A percentile compares a stretch with the other conserved stretches of the same genome.
These are phyloP conservation scores for Globia sparganii DNA, from an alignment of 2,888 invertebrate species.

Conservation along the genomic window DNA sequence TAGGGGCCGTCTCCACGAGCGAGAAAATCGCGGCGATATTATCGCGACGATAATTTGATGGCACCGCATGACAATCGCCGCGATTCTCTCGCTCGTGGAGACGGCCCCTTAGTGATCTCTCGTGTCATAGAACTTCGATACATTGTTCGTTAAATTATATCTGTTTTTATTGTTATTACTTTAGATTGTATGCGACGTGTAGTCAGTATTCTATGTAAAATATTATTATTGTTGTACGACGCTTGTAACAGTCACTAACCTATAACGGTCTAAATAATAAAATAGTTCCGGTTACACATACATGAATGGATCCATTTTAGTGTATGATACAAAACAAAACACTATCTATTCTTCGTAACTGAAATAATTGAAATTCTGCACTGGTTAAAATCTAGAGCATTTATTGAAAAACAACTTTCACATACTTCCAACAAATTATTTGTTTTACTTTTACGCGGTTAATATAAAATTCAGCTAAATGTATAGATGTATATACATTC, in stretches of 20 bases:
- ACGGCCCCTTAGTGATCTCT: conserved; percentile 76
- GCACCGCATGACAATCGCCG: no score
- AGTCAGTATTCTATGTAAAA: conserved; percentile 67
- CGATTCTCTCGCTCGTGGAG: no score
- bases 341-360: conserved; percentile 1
- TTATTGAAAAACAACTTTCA: conserved; percentile 18
- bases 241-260: not conserved
- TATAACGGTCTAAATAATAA: not conserved
- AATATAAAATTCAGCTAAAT: conserved; percentile 17
- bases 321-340: not conserved
- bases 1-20: no score
- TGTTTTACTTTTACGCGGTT: conserved; percentile 11
- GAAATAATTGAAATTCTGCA: conserved; percentile 8
- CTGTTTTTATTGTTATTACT: conserved; percentile 78
- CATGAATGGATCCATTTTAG: not conserved
- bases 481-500: conserved; percentile 12
- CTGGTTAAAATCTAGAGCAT: conserved; percentile 40
- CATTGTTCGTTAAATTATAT: conserved; percentile 66
- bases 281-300: not conserved
- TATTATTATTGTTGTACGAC: conserved; percentile 33
- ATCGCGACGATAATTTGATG: no score
- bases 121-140: conserved; percentile 70
- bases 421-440: conserved; percentile 13
- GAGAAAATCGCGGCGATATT: no score
- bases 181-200: conserved; percentile 64